Evolutionary conservation across 1,140 invertebrate species (phyloP).

Genomic region (Oedothorax gibbosus): DNA sequence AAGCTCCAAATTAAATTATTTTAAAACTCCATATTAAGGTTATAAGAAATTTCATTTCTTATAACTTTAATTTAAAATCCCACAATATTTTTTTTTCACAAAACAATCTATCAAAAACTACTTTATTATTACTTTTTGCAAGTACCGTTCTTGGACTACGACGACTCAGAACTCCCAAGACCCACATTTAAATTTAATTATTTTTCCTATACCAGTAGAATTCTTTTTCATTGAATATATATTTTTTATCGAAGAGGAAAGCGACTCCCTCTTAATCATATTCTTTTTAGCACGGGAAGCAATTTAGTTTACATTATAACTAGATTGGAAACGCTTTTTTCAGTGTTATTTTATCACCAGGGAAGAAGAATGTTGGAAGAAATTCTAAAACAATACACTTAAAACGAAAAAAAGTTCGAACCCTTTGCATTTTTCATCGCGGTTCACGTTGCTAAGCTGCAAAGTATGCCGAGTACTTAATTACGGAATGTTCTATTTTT

Average conservation of each 20-base stretch:
- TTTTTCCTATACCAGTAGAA: neutral
- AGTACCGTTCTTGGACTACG: no score
- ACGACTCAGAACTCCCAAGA: neutral
- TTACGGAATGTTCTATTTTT: slow-evolving; percentile 8
- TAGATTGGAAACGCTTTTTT: slow-evolving; percentile 9
- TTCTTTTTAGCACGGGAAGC: neutral
- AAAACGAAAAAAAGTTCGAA: no score
- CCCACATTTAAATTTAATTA: neutral
- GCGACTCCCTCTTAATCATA: neutral
- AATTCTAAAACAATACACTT: neutral
- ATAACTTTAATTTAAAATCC: no score
- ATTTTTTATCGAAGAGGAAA: neutral
- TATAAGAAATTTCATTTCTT: no score
- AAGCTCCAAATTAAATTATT: no score
- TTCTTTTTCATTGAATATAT: neutral
- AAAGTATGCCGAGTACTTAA: slow-evolving; percentile 6
- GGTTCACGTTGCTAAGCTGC: slow-evolving; percentile 20
- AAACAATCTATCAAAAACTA: no score
- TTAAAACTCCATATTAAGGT: no score
- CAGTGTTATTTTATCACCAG: neutral
- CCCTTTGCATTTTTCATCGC: neutral
- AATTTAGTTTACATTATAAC: slow-evolving; percentile 11
- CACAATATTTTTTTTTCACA: no score
- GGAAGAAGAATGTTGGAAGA: no score
- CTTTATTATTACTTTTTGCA: no score